Evolutionary conservation across 2,797 vertebrate species (phyloP).

Genomic region (Steatocranus sp.): DNA sequence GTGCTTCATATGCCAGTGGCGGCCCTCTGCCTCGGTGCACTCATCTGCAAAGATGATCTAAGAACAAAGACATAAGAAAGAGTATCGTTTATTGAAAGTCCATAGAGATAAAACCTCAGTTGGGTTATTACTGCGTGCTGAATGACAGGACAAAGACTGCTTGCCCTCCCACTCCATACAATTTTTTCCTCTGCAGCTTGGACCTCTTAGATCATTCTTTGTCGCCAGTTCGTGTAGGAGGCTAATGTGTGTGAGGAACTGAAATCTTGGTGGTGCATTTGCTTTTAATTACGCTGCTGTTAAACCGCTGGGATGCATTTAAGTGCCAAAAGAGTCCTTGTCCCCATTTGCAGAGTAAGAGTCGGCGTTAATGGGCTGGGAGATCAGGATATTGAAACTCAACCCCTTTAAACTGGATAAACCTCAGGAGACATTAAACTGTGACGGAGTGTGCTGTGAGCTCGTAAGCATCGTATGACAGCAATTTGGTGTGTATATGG

Average conservation of each 20-base stretch:
- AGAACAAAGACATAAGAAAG: conserved; percentile 10
- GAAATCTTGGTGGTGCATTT: conserved; percentile 41
- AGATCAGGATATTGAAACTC: conserved; percentile 19
- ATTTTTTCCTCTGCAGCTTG: conserved; percentile 14
- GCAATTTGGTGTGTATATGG: background rate
- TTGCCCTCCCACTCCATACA: background rate
- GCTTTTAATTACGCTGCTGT: conserved; percentile 48
- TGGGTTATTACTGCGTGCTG: conserved; percentile 26
- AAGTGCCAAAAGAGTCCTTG: conserved; percentile 21
- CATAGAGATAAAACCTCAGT: conserved; percentile 5
- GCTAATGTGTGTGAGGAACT: conserved; percentile 36
- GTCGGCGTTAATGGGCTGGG: conserved; percentile 30
- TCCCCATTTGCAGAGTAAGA: conserved; percentile 22
- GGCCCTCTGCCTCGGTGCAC: conserved; percentile 96
- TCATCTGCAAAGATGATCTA: conserved; percentile 98
- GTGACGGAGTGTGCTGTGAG: background rate
- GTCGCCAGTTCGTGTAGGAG: conserved; percentile 32
- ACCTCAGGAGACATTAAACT: background rate
- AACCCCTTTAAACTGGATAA: conserved; percentile 33
- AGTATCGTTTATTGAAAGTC: conserved; percentile 36
- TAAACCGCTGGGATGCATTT: conserved; percentile 28
- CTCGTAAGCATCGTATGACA: conserved; percentile 20
- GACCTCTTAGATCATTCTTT: conserved; percentile 44
- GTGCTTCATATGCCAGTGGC: conserved; percentile 99
- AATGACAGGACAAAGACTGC: conserved; percentile 50